A percentile compares a stretch with the other conserved stretches of the same genome.
phyloP scores from a whole-genome alignment of 2,797 vertebrate genomes.

The Spinibarbus caldwelli region DNA sequence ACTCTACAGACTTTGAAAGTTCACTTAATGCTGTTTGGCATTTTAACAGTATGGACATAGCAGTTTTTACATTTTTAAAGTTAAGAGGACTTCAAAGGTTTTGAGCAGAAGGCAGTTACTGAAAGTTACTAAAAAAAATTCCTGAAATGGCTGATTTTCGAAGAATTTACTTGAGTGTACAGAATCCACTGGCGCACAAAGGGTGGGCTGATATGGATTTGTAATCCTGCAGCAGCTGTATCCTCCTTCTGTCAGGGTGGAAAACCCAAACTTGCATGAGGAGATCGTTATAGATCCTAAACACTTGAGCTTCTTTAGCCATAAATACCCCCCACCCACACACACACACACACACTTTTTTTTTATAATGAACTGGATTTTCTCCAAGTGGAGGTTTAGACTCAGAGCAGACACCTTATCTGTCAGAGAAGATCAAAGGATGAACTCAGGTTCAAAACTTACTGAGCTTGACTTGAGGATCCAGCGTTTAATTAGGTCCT shows the following conservation, averaged over 20 bases:
- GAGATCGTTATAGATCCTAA: conserved; percentile 56
- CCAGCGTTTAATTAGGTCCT: conserved; percentile 62
- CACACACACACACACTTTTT: too few species aligned
- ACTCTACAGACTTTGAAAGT: background rate
- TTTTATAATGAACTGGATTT: conserved; percentile 65
- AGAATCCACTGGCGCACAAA: conserved; percentile 48
- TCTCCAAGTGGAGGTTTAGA: conserved; percentile 55
- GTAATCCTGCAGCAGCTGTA: conserved; percentile 57
- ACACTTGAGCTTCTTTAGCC: conserved; percentile 53
- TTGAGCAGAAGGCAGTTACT: background rate
- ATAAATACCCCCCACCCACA: conserved; percentile 49
- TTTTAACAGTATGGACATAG: background rate
- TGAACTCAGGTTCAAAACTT: conserved; percentile 51
- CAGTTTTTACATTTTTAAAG: background rate
- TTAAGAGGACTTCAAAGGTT: background rate
- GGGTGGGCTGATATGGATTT: conserved; percentile 51
- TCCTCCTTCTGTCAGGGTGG: conserved; percentile 55
- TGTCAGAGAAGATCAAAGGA: conserved; percentile 66
- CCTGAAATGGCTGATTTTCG: background rate
- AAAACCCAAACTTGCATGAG: conserved; percentile 55
- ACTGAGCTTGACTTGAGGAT: conserved; percentile 39
- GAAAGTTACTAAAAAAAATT: background rate
- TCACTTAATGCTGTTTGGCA: background rate
- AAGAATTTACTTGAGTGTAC: conserved; percentile 14
- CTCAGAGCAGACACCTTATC: conserved; percentile 61